Conservation (phyloP, 1,140 invertebrate species). For the Pachypeltis micranthus region DNA sequence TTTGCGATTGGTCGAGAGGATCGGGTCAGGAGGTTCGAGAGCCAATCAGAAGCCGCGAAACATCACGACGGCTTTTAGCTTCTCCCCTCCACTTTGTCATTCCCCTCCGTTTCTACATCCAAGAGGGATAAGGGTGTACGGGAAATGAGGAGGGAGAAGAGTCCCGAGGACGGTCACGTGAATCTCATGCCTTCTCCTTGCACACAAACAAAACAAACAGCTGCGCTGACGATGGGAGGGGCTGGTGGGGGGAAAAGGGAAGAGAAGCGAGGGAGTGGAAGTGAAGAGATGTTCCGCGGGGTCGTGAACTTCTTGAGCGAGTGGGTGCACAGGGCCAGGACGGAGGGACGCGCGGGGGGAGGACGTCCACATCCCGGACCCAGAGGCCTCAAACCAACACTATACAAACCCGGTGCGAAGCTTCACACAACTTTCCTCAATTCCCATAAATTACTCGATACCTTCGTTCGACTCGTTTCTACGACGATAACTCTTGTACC, state of each 20-base stretch:
- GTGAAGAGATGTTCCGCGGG: background rate
- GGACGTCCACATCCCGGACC: too few species aligned
- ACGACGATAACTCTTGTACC: too few species aligned
- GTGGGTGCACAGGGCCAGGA: background rate
- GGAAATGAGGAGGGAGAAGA: conserved; percentile 31
- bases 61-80: too few species aligned
- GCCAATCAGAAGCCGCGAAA: background rate
- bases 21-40: conserved; percentile 26
- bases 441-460: too few species aligned
- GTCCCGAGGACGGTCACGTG: conserved; percentile 43
- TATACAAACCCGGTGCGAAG: too few species aligned
- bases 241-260: background rate
- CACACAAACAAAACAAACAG: conserved; percentile 41
- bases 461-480: too few species aligned
- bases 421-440: too few species aligned
- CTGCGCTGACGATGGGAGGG: conserved; percentile 25
- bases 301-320: background rate
- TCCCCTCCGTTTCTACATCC: too few species aligned
- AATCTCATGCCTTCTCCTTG: conserved; percentile 40
- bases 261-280: too few species aligned
- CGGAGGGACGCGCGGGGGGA: background rate
- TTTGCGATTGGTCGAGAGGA: conserved; percentile 36
- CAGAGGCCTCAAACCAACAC: too few species aligned
- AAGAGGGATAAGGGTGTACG: background rate
- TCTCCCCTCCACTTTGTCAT: too few species aligned